phyloP scores from a whole-genome alignment of 2,113 vertebrate genomes.

The Urocolius indicus region DNA sequence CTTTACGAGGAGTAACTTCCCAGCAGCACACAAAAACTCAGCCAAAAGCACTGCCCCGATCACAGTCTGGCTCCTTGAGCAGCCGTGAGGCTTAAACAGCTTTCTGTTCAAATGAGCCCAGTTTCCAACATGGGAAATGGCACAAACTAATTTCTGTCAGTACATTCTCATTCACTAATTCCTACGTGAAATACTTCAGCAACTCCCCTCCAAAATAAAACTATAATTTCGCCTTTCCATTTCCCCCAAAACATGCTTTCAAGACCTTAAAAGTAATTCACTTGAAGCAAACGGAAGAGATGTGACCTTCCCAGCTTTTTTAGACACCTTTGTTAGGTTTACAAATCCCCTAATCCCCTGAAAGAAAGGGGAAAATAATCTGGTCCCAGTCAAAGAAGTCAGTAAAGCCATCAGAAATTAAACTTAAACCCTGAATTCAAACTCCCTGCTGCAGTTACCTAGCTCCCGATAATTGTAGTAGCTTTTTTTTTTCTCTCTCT shows the following conservation, averaged over 20 bases:
- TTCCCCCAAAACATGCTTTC: accelerated
- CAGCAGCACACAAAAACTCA: background rate
- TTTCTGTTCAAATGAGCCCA: background rate
- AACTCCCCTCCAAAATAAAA: background rate
- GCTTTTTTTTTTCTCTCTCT: background rate
- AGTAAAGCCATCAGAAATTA: background rate
- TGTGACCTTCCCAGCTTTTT: background rate
- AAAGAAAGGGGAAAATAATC: constrained; percentile 16
- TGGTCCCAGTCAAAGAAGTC: background rate
- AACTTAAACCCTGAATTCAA: background rate
- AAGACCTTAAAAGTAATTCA: background rate
- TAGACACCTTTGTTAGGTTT: background rate
- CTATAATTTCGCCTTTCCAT: background rate
- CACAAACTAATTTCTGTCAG: background rate
- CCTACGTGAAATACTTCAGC: background rate
- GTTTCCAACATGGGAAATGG: accelerated
- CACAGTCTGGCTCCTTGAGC: background rate
- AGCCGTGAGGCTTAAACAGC: background rate
- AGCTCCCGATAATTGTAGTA: accelerated
- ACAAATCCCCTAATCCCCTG: constrained; percentile 35
- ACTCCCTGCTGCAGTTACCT: accelerated
- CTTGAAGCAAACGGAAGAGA: background rate
- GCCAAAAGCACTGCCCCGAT: background rate
- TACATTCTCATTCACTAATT: background rate
- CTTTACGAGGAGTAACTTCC: background rate